phyloP scores from a whole-genome alignment of 2,888 invertebrate genomes.

The Drosophila maculinotata region DNA sequence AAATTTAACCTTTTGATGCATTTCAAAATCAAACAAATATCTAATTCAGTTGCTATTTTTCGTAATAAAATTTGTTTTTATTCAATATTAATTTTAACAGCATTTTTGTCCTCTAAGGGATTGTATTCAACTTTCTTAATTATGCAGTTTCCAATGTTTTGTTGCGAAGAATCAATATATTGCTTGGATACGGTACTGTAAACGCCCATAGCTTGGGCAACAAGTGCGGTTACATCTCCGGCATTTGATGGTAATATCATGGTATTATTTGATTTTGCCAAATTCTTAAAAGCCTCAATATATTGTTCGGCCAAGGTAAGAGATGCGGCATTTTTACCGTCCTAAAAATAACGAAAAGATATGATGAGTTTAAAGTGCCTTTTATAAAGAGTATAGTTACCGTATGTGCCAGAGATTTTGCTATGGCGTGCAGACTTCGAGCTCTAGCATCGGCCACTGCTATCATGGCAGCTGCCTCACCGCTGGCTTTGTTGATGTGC shows the following conservation, averaged over 20 bases:
- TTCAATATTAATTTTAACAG: constrained; percentile 72
- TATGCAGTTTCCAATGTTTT: constrained; percentile 31
- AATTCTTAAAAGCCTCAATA: constrained; percentile 95
- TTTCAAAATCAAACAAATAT: neutral
- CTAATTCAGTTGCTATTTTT: constrained; percentile 36
- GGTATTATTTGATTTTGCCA: constrained; percentile 97
- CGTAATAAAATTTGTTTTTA: constrained; percentile 54
- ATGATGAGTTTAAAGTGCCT: neutral
- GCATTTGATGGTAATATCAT: constrained; percentile 96
- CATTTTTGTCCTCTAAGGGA: constrained; percentile 59
- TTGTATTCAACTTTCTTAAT: constrained; percentile 56
- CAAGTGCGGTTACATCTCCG: constrained; percentile 86
- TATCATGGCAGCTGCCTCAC: constrained; percentile 96
- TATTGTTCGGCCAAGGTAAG: constrained; percentile 98
- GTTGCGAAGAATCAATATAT: constrained; percentile 27
- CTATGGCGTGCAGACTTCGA: constrained; percentile 91
- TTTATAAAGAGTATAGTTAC: constrained; percentile 34
- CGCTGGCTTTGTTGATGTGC: constrained; percentile 96
- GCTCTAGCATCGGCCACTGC: constrained; percentile 97
- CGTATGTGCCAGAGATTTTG: constrained; percentile 86
- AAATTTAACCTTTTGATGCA: no score
- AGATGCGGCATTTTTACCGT: constrained; percentile 96
- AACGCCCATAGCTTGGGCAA: constrained; percentile 84
- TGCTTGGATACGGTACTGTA: constrained; percentile 80
- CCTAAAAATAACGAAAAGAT: constrained; percentile 83